Evolutionary conservation across 2,888 invertebrate species (phyloP).

Genomic region (Liodrosophila aerea): DNA sequence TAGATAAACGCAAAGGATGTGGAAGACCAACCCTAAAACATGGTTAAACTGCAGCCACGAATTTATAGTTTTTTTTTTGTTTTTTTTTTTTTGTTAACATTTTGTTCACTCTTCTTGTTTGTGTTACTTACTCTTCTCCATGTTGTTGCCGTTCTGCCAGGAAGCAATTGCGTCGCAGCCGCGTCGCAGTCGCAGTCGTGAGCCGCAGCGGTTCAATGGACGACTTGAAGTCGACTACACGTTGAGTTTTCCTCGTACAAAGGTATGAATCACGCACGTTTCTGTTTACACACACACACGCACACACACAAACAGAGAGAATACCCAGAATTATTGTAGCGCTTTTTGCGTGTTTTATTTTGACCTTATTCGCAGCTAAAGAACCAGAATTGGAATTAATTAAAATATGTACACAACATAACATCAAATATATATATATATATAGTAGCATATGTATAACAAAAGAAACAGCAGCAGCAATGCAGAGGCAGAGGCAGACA

Average conservation of each 20-base stretch:
- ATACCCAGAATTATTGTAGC: slow-evolving; percentile 60
- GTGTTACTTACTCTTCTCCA: slow-evolving; percentile 68
- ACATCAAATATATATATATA: slow-evolving; percentile 26
- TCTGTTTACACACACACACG: slow-evolving; percentile 37
- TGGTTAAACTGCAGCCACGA: slow-evolving; percentile 48
- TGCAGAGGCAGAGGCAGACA: slow-evolving; percentile 33
- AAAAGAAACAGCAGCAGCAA: slow-evolving; percentile 14
- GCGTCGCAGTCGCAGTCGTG: slow-evolving; percentile 25
- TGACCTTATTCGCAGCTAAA: slow-evolving; percentile 70
- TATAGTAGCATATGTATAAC: not conserved
- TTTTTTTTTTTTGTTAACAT: slow-evolving; percentile 7
- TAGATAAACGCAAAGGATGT: slow-evolving; percentile 37
- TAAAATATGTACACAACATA: slow-evolving; percentile 46
- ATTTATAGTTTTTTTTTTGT: slow-evolving; percentile 34
- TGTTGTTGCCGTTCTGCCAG: slow-evolving; percentile 53
- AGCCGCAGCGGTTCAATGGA: slow-evolving; percentile 63
- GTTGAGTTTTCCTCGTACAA: slow-evolving; percentile 34
- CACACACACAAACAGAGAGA: slow-evolving; percentile 21
- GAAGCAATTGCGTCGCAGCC: slow-evolving; percentile 54
- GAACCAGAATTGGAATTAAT: slow-evolving; percentile 56
- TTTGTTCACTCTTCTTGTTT: slow-evolving; percentile 16
- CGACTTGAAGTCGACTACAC: slow-evolving; percentile 30
- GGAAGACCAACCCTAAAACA: slow-evolving; percentile 47
- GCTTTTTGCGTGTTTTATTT: slow-evolving; percentile 68
- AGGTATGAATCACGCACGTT: slow-evolving; percentile 65